Base-by-base conservation (phyloP, 1,140 invertebrate species). In the Drosophila repleta region DNA sequence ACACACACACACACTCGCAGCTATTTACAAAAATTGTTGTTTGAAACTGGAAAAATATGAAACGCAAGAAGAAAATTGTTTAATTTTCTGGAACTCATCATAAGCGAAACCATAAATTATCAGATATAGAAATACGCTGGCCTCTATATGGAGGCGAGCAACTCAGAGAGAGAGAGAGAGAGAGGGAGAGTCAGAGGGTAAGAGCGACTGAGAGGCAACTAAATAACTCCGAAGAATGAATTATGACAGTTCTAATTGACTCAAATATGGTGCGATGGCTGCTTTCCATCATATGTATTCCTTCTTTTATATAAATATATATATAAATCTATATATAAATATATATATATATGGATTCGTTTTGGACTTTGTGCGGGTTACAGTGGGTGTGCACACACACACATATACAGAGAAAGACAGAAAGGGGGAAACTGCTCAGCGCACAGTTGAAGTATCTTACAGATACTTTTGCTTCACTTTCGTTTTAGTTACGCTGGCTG, bases 241-340 rank as follows among this genome's bases (percentile, higher is more conserved):
- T 90, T 90, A 90, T 90, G 90, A 90, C 89, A 87, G 89, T 84
- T 91, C 90, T 90, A 90, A 90, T 90, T 90, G 90, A 90, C 90
- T 90, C 89, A 90, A 90, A 90, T 90, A 90, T 90, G 89, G 90
- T 78, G 84, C 83, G 76, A 88, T 88, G 83, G 83, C 83, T 88
- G 83, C 84, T 88, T 88, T 88, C 83, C 83, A 83, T 88, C 83
- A 88, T 76, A 49, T 66, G 57, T 70, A 73, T 76, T 56, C 66
- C 20, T 58, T 48, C 24, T 7, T 26, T 24, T 43, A 51, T 32
- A 51, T 57, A 49, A 32, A 53, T 15, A 32, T 7, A 32, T 7
- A 32, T 11, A 35, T 35, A 35, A 11, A 35, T 10, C n/a, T 43
- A 51, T 32, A 51, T 57, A 49, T 29, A 53, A 8, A 32, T 7